Evolutionary conservation across 2,113 vertebrate species (phyloP).

Genomic region (Lampris megalopsis): DNA sequence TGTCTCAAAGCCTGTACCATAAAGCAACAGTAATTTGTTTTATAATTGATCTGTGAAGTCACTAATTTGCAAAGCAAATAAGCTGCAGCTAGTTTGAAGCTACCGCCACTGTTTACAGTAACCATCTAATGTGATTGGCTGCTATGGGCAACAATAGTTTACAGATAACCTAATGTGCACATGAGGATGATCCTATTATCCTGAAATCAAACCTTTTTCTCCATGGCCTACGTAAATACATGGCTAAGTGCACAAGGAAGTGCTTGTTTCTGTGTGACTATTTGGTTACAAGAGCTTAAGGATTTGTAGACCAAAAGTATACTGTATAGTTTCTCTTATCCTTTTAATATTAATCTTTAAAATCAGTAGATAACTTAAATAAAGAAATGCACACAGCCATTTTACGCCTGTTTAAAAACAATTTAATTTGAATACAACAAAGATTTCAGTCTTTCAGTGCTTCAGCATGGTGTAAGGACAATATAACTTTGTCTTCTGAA

Average conservation of each 20-base stretch:
- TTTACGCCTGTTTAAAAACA: too few relatives aligned
- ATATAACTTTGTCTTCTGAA: too few relatives aligned
- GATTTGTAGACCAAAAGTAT: not conserved
- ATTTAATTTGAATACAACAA: too few relatives aligned
- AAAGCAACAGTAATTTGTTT: not conserved
- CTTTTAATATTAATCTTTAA: too few relatives aligned
- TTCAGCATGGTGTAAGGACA: too few relatives aligned
- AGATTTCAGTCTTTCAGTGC: too few relatives aligned
- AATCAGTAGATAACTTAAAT: too few relatives aligned
- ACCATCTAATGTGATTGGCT: constrained; percentile 30
- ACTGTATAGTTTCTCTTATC: too few relatives aligned
- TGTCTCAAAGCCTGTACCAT: not conserved
- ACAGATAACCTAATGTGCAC: constrained; percentile 56
- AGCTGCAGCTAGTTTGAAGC: constrained; percentile 4
- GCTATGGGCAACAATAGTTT: constrained; percentile 29
- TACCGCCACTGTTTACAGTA: constrained; percentile 17
- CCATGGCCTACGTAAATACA: constrained; percentile 50
- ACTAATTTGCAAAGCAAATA: constrained; percentile 1
- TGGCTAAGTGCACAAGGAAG: constrained; percentile 30
- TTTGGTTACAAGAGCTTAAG: not conserved
- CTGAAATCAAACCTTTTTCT: constrained; percentile 55
- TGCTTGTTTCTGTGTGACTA: not conserved
- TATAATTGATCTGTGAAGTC: constrained; percentile 1
- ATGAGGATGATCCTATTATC: constrained; percentile 63
- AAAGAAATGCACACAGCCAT: too few relatives aligned